Evolutionary conservation across 2,797 vertebrate species (phyloP).

Genomic region (Eupleurogrammus muticus): DNA sequence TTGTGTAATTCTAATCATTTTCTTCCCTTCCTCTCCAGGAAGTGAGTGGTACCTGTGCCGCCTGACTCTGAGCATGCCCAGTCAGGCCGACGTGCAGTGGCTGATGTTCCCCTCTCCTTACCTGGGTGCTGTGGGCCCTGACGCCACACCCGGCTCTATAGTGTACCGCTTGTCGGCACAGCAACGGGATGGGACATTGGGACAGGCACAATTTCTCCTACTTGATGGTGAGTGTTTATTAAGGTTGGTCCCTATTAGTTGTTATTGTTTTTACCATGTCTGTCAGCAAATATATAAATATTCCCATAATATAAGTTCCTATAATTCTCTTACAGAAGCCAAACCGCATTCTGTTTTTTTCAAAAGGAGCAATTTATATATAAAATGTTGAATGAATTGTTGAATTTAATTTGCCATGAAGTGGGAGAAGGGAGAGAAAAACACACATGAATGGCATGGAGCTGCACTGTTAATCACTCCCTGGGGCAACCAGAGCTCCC

Average conservation of each 20-base stretch:
- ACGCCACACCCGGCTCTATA: conserved; percentile 80
- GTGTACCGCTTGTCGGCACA: conserved; percentile 84
- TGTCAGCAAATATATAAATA: no score
- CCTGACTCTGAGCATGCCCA: conserved; percentile 83
- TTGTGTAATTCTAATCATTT: no score
- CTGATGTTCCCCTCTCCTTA: conserved; percentile 89
- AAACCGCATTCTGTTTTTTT: conserved; percentile 51
- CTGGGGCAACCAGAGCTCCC: conserved; percentile 62
- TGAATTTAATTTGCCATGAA: conserved; percentile 77
- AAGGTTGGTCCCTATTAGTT: no score
- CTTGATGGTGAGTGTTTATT: conserved; percentile 81
- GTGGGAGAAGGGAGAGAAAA: conserved; percentile 48
- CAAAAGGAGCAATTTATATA: conserved; percentile 69
- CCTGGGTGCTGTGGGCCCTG: conserved; percentile 84
- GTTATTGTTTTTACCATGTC: no score
- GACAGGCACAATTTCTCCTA: conserved; percentile 82
- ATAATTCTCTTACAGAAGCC: no score
- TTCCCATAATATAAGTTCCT: no score
- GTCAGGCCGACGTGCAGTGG: conserved; percentile 87
- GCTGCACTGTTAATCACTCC: conserved; percentile 71
- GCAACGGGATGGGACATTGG: conserved; percentile 65
- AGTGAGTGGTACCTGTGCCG: conserved; percentile 90
- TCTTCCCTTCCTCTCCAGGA: conserved; percentile 70
- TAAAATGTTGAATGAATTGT: conserved; percentile 76
- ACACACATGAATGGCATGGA: conserved; percentile 50